Percentiles rank a stretch among this genome's conserved stretches.
Evolutionary conservation across 2,888 invertebrate genomes (phyloP).

Genomic region (Tenthredo notha): DNA sequence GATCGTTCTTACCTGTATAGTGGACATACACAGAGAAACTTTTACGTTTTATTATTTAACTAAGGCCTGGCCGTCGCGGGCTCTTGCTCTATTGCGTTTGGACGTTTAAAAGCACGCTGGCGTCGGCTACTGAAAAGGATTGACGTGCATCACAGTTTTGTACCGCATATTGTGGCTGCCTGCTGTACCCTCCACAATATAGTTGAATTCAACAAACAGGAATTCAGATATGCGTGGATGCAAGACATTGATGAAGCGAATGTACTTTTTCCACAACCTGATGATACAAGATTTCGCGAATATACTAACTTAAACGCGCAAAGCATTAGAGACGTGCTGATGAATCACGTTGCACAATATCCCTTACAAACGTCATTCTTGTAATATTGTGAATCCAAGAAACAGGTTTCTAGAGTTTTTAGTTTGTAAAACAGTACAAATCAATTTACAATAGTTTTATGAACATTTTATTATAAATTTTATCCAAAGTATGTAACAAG

Average conservation of each 20-base stretch:
- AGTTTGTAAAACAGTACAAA: background rate
- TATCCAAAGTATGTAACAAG: background rate
- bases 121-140: constrained; percentile 63
- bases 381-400: background rate
- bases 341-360: constrained; percentile 45
- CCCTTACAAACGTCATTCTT: background rate
- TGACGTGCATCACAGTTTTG: constrained; percentile 61
- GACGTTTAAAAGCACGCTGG: constrained; percentile 63
- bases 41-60: no score
- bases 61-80: no score
- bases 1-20: no score
- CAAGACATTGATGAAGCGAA: constrained; percentile 40
- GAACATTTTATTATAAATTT: background rate
- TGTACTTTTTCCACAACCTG: constrained; percentile 49
- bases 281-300: constrained; percentile 11
- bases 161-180: constrained; percentile 61
- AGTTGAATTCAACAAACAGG: constrained; percentile 58
- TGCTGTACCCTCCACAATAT: constrained; percentile 64
- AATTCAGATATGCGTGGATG: constrained; percentile 53
- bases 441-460: background rate
- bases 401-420: background rate
- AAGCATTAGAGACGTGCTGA: constrained; percentile 43
- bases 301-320: constrained; percentile 25
- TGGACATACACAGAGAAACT: no score
- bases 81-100: no score